Evolutionary conservation across 2,113 vertebrate genomes (phyloP).

Genomic region (Pollimyrus isidori): DNA sequence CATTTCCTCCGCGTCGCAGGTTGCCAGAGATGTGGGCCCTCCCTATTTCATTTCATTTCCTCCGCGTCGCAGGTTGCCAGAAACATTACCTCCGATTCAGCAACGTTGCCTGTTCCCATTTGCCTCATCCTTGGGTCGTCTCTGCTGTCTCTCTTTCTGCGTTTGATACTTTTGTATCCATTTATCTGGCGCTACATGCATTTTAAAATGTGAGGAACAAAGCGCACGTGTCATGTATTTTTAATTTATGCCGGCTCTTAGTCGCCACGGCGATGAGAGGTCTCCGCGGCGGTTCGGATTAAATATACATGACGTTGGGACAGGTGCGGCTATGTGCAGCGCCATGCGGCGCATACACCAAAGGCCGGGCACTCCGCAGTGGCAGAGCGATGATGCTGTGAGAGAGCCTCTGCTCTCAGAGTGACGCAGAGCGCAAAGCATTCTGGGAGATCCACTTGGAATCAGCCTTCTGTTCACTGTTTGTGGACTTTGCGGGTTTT

Average conservation of each 20-base stretch:
- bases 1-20: not conserved
- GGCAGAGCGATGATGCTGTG: not conserved
- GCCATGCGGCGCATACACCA: not conserved
- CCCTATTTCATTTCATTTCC: not conserved
- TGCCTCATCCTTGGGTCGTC: not conserved
- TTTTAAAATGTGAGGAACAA: not conserved
- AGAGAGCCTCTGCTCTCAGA: not conserved
- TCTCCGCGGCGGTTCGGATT: not conserved
- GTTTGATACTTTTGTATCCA: not conserved
- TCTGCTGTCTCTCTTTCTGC: not conserved
- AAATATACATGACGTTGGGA: not conserved
- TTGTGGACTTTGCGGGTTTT: not conserved
- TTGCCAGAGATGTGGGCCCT: not conserved
- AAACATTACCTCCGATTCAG: not conserved
- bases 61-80: not conserved
- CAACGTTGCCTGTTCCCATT: not conserved
- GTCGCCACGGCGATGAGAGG: not conserved
- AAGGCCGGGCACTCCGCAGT: not conserved
- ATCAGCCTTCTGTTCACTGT: not conserved
- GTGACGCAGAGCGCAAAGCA: not conserved
- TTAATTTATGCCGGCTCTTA: not conserved
- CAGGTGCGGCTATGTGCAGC: not conserved
- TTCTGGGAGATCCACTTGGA: not conserved
- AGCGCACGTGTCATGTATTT: not conserved
- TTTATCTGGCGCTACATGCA: not conserved